Conservation (phyloP, 1,140 invertebrate species). For the Globodera ellingtonae region DNA sequence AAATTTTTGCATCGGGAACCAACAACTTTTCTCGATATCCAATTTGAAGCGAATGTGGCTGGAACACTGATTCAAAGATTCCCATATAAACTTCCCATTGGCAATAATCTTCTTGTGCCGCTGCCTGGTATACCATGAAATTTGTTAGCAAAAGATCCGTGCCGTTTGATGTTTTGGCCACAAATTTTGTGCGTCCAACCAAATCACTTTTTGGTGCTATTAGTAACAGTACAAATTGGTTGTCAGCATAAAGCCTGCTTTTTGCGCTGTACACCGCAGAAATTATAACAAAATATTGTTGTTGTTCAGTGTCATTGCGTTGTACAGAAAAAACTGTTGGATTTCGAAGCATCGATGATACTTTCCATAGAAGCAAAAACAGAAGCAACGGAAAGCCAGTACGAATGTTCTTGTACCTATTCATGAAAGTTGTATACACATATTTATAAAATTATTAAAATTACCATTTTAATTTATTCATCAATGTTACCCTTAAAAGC, state of each 20-base stretch:
- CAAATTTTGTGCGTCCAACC: not conserved
- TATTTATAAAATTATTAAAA: too few species aligned
- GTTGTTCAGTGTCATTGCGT: too few species aligned
- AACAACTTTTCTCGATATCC: not conserved
- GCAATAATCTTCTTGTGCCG: not conserved
- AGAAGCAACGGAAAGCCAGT: too few species aligned
- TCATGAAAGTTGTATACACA: too few species aligned
- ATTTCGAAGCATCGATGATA: too few species aligned
- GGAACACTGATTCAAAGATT: not conserved
- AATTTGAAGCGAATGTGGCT: not conserved
- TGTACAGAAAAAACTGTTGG: too few species aligned
- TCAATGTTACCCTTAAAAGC: too few species aligned
- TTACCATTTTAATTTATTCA: too few species aligned
- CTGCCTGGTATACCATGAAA: not conserved
- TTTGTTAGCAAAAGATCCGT: not conserved
- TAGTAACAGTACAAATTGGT: constrained; percentile 1
- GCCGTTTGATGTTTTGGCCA: not conserved
- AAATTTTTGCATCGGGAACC: not conserved
- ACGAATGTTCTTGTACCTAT: too few species aligned
- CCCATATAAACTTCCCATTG: not conserved
- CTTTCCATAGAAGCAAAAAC: too few species aligned
- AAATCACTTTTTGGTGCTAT: not conserved
- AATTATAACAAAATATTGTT: not conserved
- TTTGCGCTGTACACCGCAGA: not conserved
- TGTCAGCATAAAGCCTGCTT: constrained; percentile 1